These are phyloP conservation scores for Toxotes lorentzi DNA, from an alignment of 2,797 vertebrate species.

Conservation along the genomic window DNA sequence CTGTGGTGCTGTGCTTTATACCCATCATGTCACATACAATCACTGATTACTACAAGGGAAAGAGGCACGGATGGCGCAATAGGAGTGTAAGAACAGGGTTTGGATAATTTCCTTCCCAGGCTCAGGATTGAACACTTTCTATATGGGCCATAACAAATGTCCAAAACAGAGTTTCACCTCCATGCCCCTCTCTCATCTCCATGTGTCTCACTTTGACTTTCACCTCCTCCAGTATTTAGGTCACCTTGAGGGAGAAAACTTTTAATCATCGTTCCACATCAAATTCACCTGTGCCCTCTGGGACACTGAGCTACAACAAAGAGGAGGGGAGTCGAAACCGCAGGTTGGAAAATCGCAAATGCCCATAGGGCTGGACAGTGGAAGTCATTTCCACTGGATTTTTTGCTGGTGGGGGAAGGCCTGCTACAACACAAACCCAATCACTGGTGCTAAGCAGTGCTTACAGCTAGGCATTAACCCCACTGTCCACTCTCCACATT, in stretches of 20 bases:
- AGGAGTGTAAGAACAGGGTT: constrained; percentile 31
- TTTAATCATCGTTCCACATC: constrained; percentile 85
- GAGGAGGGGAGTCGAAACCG: constrained; percentile 61
- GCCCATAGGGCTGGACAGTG: constrained; percentile 74
- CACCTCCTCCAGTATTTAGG: constrained; percentile 72
- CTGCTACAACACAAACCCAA: constrained; percentile 80
- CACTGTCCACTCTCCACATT: constrained; percentile 78
- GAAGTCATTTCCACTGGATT: constrained; percentile 83
- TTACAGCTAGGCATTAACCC: constrained; percentile 85
- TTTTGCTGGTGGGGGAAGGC: constrained; percentile 75
- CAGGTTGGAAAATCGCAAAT: constrained; percentile 66
- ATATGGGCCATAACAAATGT: constrained; percentile 48
- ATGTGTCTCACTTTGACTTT: constrained; percentile 74
- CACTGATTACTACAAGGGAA: constrained; percentile 61
- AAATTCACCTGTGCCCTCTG: constrained; percentile 75
- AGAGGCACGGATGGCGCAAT: constrained; percentile 37
- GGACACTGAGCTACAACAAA: constrained; percentile 67
- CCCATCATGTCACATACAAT: constrained; percentile 69
- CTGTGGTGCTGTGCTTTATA: constrained; percentile 61
- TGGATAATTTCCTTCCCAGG: constrained; percentile 22
- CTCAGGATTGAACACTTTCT: constrained; percentile 26
- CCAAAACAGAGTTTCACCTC: constrained; percentile 59
- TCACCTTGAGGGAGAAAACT: constrained; percentile 84
- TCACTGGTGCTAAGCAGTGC: constrained; percentile 82
- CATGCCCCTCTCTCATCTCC: constrained; percentile 60